These are phyloP conservation scores for Beris chalybata DNA, from an alignment of 2,888 invertebrate species.

Conservation along the genomic window DNA sequence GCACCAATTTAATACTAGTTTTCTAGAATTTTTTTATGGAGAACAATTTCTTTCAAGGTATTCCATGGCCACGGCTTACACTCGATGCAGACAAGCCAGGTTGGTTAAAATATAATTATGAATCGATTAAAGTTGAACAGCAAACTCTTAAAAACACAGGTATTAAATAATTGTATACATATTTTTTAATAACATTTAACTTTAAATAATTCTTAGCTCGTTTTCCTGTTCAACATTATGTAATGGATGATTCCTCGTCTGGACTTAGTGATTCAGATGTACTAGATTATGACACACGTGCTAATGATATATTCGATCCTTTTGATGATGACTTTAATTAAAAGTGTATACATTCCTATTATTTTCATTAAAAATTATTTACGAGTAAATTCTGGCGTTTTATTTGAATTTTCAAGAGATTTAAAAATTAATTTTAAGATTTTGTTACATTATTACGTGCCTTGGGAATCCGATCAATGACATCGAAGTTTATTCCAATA, in stretches of 20 bases:
- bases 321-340: conserved; percentile 21
- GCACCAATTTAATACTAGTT: too few species aligned
- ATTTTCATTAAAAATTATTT: background rate
- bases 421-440: too few species aligned
- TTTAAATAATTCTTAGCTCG: background rate
- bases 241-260: background rate
- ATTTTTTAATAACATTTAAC: background rate
- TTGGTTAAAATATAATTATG: conserved; percentile 37
- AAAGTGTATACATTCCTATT: background rate
- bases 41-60: background rate
- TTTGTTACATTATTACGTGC: too few species aligned
- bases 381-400: background rate
- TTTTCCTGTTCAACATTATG: too few species aligned
- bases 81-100: conserved; percentile 33
- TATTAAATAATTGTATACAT: background rate
- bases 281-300: background rate
- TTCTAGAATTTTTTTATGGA: too few species aligned
- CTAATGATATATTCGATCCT: conserved; percentile 6
- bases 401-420: too few species aligned
- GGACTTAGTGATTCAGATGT: background rate
- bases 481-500: too few species aligned
- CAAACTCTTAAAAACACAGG: conserved; percentile 28
- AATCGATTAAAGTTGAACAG: conserved; percentile 30
- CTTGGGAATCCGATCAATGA: too few species aligned
- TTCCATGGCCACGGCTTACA: conserved; percentile 34